Base-by-base conservation (phyloP, 1,140 invertebrate genomes). In the Leptopilina boulardi region DNA sequence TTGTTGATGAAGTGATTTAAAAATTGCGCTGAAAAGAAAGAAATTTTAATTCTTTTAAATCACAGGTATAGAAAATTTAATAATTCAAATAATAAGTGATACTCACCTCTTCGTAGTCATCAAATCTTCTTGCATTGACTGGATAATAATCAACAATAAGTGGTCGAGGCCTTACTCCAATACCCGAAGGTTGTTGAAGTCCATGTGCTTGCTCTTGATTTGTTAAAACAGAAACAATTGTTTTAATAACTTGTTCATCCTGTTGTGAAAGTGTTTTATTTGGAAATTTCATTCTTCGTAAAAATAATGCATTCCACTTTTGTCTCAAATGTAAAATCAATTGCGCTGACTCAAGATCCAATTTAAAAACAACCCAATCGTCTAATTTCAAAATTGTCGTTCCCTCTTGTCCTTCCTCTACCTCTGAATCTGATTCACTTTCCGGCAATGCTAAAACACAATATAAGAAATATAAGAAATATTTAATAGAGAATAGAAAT, bases 281-380 rank as follows among this genome's bases (percentile, higher is more conserved):
- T 0, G 96, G 95, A 75, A 94, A 93, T 76, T 93, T 92, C 93
- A 97, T 94, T 41, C 95, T 92, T 6, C 95, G 91, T 10, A 96
- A 90, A 41, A 97, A 93, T 10, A 97, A 85, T 30, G 95, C 93
- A 84, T 96, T 94, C 88, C 96, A 95, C 77, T 96, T 96, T 85
- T 96, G 94, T 30, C 97, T 91, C 19, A 97, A 91, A 86, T 95
- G 93, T 77, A 95, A 92, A 8, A 95, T 92, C 41, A 95, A 90
- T 56, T 94, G 91, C 0, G 94, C 94, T 75, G 93, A 92, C 26
- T 95, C 93, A 5, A 93, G 92, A 83, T 95, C 94, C 0, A 95
- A 90, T 56, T 93, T 92, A 87, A 97, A 96, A n/a, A 93, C 93
- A 30, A 96, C 93, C 96, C 96, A 97, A 76, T 97, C 95, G 84